Conservation (phyloP, 2,888 invertebrate species). For the Germaria angustata region DNA sequence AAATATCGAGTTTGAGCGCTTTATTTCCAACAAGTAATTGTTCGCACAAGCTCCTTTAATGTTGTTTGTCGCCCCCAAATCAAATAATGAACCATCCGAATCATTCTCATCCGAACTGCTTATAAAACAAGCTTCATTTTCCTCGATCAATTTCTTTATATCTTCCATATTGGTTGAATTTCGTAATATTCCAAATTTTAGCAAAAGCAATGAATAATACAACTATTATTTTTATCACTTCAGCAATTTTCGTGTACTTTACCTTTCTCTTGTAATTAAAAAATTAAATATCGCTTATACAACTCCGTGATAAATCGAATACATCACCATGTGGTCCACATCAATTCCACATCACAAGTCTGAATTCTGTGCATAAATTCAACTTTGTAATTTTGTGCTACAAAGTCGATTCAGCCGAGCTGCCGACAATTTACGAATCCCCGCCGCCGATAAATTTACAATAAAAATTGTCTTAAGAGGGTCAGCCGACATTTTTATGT, state of each 20-base stretch:
- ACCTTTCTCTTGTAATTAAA: too few species aligned
- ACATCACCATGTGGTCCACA: too few species aligned
- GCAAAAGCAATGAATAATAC: conserved; percentile 72
- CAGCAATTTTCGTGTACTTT: conserved; percentile 70
- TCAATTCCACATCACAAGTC: too few species aligned
- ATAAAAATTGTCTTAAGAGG: too few species aligned
- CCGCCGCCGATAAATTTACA: too few species aligned
- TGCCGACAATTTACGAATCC: too few species aligned
- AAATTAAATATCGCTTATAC: too few species aligned
- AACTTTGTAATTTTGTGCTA: too few species aligned
- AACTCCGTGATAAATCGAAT: too few species aligned
- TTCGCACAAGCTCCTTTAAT: neutral
- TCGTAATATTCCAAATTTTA: conserved; percentile 15
- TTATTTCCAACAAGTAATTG: conserved; percentile 17
- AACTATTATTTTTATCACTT: conserved; percentile 69
- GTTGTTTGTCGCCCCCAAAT: neutral
- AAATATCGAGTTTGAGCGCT: conserved; percentile 1
- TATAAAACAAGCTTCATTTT: conserved; percentile 67
- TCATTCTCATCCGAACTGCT: conserved; percentile 63
- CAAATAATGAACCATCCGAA: neutral
- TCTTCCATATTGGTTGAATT: conserved; percentile 63
- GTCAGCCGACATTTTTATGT: too few species aligned
- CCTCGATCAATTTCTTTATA: conserved; percentile 69
- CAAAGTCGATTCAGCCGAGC: too few species aligned
- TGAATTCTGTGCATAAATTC: too few species aligned